Evolutionary conservation across 1,140 invertebrate species (phyloP).

Genomic region (Drosophila mojavensis): DNA sequence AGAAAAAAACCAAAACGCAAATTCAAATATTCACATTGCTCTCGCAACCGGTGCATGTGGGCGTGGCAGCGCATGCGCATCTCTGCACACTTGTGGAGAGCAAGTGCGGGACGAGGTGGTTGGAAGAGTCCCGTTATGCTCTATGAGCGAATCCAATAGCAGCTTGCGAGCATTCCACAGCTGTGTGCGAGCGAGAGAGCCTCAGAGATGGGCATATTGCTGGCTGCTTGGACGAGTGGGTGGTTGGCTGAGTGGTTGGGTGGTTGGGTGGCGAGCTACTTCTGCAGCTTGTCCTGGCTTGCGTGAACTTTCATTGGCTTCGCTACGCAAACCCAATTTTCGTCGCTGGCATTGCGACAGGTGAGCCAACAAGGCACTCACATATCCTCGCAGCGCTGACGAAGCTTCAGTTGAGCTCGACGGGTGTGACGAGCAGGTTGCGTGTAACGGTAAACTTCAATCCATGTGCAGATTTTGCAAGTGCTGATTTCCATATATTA

Average conservation of each 20-base stretch:
- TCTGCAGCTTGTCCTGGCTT: constrained; percentile 21
- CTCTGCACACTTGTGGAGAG: constrained; percentile 13
- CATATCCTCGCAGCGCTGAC: constrained; percentile 15
- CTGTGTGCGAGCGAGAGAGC: constrained; percentile 67
- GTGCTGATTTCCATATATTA: constrained; percentile 1
- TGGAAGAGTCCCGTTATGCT: constrained; percentile 58
- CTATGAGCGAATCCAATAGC: constrained; percentile 59
- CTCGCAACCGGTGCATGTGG: constrained; percentile 35
- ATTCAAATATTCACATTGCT: constrained; percentile 6
- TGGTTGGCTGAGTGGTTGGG: constrained; percentile 15
- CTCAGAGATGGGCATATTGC: constrained; percentile 38
- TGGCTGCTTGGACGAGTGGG: constrained; percentile 7
- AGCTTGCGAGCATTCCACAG: constrained; percentile 63
- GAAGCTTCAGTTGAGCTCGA: constrained; percentile 62
- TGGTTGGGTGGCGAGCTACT: background rate
- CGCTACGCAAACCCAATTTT: constrained; percentile 70
- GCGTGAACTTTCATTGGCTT: constrained; percentile 68
- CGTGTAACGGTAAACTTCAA: constrained; percentile 54
- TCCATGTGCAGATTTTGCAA: background rate
- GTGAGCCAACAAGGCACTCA: constrained; percentile 49
- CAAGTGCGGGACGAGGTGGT: constrained; percentile 30
- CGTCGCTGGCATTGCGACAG: constrained; percentile 70
- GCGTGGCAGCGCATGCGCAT: constrained; percentile 76
- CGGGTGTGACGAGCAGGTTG: constrained; percentile 63
- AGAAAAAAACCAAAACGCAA: background rate